These are phyloP conservation scores for Agrilus cyanescens DNA, from an alignment of 2,888 invertebrate species.

Conservation along the genomic window DNA sequence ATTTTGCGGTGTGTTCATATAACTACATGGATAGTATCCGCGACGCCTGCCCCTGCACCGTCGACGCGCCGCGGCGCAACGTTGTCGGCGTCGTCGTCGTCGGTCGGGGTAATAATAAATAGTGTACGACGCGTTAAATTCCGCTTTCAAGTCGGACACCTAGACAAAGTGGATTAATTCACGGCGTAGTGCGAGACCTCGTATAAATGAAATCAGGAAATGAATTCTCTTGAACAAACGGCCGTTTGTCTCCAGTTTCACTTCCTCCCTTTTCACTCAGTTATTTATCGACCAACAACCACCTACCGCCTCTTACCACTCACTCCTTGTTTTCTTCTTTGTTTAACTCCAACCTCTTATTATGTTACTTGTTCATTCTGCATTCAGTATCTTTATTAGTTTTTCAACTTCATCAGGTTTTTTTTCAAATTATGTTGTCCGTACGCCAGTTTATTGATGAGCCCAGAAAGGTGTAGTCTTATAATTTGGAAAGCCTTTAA, in stretches of 20 bases:
- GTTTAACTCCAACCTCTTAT: constrained; percentile 6
- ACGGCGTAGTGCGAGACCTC: constrained; percentile 30
- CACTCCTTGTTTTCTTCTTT: constrained; percentile 14
- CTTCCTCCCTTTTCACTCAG: constrained; percentile 32
- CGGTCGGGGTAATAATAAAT: no score
- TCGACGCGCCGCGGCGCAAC: background rate
- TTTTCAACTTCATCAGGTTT: no score
- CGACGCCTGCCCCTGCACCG: background rate
- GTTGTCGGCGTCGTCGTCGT: no score
- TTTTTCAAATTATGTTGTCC: no score
- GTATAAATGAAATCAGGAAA: constrained; percentile 37
- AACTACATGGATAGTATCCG: background rate
- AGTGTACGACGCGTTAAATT: no score
- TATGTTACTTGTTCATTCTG: no score
- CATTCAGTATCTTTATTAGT: no score
- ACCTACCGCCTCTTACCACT: constrained; percentile 12
- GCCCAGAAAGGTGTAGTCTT: no score
- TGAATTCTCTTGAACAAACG: constrained; percentile 34
- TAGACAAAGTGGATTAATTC: constrained; percentile 33
- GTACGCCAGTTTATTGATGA: no score
- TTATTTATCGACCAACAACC: constrained; percentile 35
- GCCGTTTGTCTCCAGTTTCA: constrained; percentile 29
- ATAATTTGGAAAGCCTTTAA: no score
- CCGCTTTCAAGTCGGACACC: no score
- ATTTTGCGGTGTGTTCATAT: no score